phyloP scores from a whole-genome alignment of 1,140 invertebrate genomes.

The Eufriesea mexicana region DNA sequence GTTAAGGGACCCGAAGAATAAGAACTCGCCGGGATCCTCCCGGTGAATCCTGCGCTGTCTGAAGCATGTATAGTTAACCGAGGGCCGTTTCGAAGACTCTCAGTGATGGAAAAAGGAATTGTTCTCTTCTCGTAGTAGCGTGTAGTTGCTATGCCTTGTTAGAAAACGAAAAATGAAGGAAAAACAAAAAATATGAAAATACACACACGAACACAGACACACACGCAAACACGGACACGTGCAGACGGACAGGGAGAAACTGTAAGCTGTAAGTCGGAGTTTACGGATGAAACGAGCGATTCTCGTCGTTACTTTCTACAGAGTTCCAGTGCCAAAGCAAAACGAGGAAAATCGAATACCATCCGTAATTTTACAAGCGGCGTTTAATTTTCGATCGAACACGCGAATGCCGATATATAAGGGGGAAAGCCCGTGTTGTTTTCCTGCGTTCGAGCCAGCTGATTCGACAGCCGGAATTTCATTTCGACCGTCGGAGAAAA shows the following conservation, averaged over 20 bases:
- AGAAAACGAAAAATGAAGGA: constrained; percentile 24
- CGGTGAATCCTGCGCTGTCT: constrained; percentile 48
- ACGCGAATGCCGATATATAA: not conserved
- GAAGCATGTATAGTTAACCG: constrained; percentile 39
- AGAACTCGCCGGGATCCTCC: not conserved
- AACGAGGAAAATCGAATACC: not conserved
- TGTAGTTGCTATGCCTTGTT: constrained; percentile 73
- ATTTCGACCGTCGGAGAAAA: not conserved
- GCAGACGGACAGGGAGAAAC: too few relatives aligned
- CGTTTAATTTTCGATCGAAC: constrained; percentile 16
- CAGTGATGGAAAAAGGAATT: constrained; percentile 73
- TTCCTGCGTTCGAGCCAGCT: not conserved
- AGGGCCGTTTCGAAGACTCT: constrained; percentile 51
- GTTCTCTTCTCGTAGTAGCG: constrained; percentile 70
- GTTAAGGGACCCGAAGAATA: constrained; percentile 2
- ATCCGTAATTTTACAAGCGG: constrained; percentile 4
- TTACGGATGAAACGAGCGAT: not conserved
- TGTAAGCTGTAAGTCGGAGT: not conserved
- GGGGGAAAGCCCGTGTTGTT: not conserved
- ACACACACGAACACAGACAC: not conserved
- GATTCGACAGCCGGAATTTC: constrained; percentile 16
- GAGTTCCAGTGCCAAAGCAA: not conserved
- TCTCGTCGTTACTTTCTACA: not conserved
- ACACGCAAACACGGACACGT: not conserved
- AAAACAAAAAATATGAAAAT: not conserved